phyloP scores from a whole-genome alignment of 2,888 invertebrate species.

The Lobophora halterata region DNA sequence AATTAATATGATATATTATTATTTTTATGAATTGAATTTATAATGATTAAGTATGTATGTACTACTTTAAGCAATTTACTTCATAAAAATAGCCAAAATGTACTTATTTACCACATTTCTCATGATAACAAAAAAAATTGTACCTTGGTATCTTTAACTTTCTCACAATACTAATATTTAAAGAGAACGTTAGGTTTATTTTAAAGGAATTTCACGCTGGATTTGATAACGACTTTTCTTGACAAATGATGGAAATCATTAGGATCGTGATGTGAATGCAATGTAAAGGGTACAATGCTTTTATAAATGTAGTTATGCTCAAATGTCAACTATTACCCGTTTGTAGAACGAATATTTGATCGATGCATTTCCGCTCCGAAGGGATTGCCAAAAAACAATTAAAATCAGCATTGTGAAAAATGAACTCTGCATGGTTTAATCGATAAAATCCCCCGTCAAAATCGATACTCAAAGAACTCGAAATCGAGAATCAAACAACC shows the following conservation, averaged over 20 bases:
- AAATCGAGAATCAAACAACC: conserved; percentile 41
- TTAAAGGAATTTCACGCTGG: conserved; percentile 36
- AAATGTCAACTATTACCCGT: conserved; percentile 39
- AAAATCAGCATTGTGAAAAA: conserved; percentile 60
- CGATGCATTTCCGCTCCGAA: conserved; percentile 58
- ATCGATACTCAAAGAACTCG: no score
- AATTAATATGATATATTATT: no score
- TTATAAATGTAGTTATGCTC: conserved; percentile 37
- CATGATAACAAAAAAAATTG: no score
- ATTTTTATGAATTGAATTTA: no score
- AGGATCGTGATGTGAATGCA: conserved; percentile 28
- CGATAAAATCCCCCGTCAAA: conserved; percentile 41
- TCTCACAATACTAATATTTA: no score
- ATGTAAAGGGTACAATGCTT: conserved; percentile 43
- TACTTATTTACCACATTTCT: no score
- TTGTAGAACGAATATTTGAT: conserved; percentile 71
- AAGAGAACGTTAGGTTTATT: no score
- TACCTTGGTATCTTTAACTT: no score
- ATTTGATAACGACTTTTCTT: conserved; percentile 34
- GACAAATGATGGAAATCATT: conserved; percentile 48
- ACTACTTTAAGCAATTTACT: background rate
- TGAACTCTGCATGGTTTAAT: conserved; percentile 49
- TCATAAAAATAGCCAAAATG: background rate
- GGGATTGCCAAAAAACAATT: conserved; percentile 65
- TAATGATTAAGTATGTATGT: no score